Conservation (phyloP, 2,113 vertebrate genomes). For the Turnix velox region DNA sequence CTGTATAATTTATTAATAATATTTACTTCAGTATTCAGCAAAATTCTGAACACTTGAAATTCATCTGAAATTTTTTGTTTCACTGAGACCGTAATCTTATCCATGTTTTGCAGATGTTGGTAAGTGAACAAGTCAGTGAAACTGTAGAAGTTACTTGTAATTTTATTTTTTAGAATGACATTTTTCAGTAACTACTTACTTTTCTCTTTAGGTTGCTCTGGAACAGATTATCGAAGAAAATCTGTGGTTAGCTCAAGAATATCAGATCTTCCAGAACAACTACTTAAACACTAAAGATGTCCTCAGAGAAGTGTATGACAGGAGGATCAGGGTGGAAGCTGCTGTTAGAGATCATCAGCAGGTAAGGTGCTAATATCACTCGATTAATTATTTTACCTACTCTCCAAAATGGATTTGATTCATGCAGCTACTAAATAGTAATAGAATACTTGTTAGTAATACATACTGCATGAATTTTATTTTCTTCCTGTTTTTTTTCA, state of each 20-base stretch:
- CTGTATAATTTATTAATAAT: not conserved
- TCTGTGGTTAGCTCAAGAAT: constrained; percentile 55
- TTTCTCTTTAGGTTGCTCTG: constrained; percentile 46
- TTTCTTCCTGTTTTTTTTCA: not conserved
- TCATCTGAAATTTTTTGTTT: not conserved
- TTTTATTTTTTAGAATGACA: not conserved
- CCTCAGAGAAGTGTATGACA: constrained; percentile 17
- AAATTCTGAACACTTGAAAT: not conserved
- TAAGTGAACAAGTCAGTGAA: not conserved
- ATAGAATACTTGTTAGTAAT: not conserved
- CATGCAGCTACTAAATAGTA: not conserved
- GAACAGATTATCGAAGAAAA: constrained; percentile 57
- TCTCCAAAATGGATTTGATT: not conserved
- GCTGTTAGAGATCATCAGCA: constrained; percentile 41
- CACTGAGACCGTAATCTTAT: not conserved
- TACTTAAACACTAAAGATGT: constrained; percentile 45
- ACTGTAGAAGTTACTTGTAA: not conserved
- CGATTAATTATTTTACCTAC: not conserved
- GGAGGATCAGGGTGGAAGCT: constrained; percentile 11
- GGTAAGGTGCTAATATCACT: constrained; percentile 2
- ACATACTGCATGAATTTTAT: not conserved
- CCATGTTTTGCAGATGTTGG: not conserved
- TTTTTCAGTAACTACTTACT: not conserved
- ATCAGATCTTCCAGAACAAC: constrained; percentile 17
- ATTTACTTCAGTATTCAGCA: not conserved